Conservation (phyloP, 2,888 invertebrate genomes). For the Uropetala carovei region DNA sequence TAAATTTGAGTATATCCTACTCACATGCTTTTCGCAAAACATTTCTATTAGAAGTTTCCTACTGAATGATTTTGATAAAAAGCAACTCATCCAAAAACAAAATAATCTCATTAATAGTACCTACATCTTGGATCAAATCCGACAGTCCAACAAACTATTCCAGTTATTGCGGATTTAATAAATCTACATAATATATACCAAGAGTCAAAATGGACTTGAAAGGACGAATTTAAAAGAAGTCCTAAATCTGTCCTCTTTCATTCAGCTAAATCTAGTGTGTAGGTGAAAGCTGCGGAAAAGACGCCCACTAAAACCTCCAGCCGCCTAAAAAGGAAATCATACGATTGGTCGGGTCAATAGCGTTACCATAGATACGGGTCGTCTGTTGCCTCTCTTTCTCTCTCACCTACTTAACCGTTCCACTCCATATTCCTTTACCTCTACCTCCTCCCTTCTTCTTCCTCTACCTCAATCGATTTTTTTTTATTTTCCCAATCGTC, state of each 20-base stretch:
- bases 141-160: too few species aligned
- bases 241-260: background rate
- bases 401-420: background rate
- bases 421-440: slow-evolving; percentile 1
- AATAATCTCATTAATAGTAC: too few species aligned
- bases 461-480: too few species aligned
- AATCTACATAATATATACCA: background rate
- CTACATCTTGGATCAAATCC: too few species aligned
- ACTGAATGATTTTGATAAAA: too few species aligned
- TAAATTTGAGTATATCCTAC: too few species aligned
- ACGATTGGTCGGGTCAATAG: slow-evolving; percentile 28
- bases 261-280: background rate
- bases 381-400: background rate
- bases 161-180: too few species aligned
- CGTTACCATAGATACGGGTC: slow-evolving; percentile 10
- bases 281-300: slow-evolving; percentile 25
- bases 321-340: slow-evolving; percentile 21
- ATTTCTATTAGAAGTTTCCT: too few species aligned
- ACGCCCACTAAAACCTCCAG: background rate
- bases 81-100: too few species aligned
- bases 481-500: too few species aligned
- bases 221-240: background rate
- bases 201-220: background rate
- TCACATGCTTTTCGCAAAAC: too few species aligned
- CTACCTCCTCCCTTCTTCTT: background rate